Base-by-base conservation (phyloP, 2,113 vertebrate species). In the Pachyramphus minor region DNA sequence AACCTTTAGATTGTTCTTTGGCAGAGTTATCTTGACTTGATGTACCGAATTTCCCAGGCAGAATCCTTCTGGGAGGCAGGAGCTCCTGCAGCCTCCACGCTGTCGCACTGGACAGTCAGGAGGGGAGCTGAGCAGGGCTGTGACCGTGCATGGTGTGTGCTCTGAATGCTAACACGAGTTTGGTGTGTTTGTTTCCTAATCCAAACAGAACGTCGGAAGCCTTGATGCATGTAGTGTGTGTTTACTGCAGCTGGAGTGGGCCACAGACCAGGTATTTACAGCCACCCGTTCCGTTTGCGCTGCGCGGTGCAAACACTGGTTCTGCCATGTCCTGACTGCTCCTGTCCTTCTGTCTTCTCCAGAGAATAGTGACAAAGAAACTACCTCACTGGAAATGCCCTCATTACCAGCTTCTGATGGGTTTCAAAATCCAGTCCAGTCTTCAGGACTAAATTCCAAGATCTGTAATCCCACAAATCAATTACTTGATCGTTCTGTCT, bases 161-260 rank as follows among this genome's bases (percentile, higher is more conserved):
- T 98, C 98, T 98, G 98, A 98, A 96, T 98, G 98, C 98, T 98
- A 98, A 98, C 97, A 97, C 83, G 37, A 98, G 97, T 98, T 97
- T 98, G 98, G 95, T 98, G 97, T 98, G 98, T 98, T 98, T 98
- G 97, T 99, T 98, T 98, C 98, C 98, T 99, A 99, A 99, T 98
- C 97, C 97, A 97, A 99, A 98, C 99, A 99, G 99, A 99, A 97
- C 98, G 98, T 98, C 98, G 95, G 98, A 98, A 99, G 98, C 98
- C 99, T 98, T 99, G 99, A 99, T 99, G 99, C 99, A 99, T 99
- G 98, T 99, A 97, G 97, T 99, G 98, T 98, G 98, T 98, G 98
- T 98, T 97, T 98, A 88, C 99, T 98, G 98, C 99, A 98, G 98
- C 99, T 99, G 99, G 99, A 99, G 98, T 98, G 99, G 98, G 98